phyloP scores from a whole-genome alignment of 2,888 invertebrate genomes.

The Pollenia labialis region DNA sequence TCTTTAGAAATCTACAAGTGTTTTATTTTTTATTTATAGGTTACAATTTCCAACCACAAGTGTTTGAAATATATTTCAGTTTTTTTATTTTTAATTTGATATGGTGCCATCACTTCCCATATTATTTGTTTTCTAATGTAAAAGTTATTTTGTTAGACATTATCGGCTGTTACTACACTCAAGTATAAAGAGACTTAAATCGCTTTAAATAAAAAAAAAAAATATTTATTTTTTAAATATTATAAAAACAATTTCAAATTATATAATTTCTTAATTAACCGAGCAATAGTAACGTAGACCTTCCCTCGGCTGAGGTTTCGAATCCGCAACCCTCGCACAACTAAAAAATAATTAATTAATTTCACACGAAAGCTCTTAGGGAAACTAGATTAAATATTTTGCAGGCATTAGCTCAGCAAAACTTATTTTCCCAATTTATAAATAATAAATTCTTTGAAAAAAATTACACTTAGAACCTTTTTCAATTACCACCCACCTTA shows the following conservation, averaged over 20 bases:
- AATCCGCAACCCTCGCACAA: too few species aligned
- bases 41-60: conserved; percentile 64
- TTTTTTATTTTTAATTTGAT: conserved; percentile 55
- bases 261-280: too few species aligned
- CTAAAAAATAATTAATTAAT: too few species aligned
- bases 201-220: not conserved
- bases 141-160: conserved; percentile 37
- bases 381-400: too few species aligned
- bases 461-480: conserved; percentile 11
- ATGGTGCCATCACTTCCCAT: conserved; percentile 56
- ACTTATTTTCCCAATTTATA: not conserved
- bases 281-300: too few species aligned
- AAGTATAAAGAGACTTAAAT: conserved; percentile 32
- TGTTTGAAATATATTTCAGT: conserved; percentile 56
- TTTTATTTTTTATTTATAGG: conserved; percentile 41
- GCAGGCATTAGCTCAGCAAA: not conserved
- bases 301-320: too few species aligned
- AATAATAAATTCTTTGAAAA: not conserved
- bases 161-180: not conserved
- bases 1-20: conserved; percentile 57
- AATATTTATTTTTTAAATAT: not conserved
- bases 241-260: too few species aligned
- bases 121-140: conserved; percentile 59
- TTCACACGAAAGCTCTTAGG: too few species aligned
- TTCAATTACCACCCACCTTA: conserved; percentile 13